phyloP scores from a whole-genome alignment of 2,797 vertebrate species.

The Spinibarbus caldwelli region DNA sequence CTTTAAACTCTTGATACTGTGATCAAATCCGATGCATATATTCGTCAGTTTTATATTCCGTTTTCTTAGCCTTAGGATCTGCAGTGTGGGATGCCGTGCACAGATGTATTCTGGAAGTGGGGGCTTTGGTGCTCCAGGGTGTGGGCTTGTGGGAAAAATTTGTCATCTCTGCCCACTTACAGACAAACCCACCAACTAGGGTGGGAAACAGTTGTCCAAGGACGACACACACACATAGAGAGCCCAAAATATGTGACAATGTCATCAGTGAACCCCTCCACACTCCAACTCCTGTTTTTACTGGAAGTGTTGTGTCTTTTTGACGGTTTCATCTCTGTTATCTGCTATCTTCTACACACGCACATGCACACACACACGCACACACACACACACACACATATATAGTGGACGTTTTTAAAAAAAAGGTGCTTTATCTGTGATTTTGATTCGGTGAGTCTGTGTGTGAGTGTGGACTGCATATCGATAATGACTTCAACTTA shows the following conservation, averaged over 20 bases:
- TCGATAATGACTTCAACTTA: background rate
- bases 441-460: background rate
- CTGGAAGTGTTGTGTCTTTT: conserved; percentile 59
- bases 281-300: conserved; percentile 63
- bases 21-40: background rate
- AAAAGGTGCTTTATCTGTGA: background rate
- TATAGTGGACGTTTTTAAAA: background rate
- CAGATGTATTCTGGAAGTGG: conserved; percentile 43
- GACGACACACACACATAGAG: conserved; percentile 58
- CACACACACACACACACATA: background rate
- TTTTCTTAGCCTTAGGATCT: background rate
- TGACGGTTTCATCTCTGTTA: background rate
- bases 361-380: background rate
- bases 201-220: conserved; percentile 65
- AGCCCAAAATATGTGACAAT: conserved; percentile 49
- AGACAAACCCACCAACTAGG: conserved; percentile 65
- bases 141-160: conserved; percentile 62
- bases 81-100: background rate
- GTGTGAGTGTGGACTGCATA: background rate
- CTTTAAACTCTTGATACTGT: background rate
- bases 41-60: background rate
- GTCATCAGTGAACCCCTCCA: conserved; percentile 35
- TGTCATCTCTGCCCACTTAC: conserved; percentile 58
- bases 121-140: conserved; percentile 47
- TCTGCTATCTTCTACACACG: background rate